A percentile compares a stretch with the other conserved stretches of the same genome.
These are phyloP conservation scores for Rattus rattus DNA, from an alignment of 2,113 vertebrate species.

Conservation along the genomic window DNA sequence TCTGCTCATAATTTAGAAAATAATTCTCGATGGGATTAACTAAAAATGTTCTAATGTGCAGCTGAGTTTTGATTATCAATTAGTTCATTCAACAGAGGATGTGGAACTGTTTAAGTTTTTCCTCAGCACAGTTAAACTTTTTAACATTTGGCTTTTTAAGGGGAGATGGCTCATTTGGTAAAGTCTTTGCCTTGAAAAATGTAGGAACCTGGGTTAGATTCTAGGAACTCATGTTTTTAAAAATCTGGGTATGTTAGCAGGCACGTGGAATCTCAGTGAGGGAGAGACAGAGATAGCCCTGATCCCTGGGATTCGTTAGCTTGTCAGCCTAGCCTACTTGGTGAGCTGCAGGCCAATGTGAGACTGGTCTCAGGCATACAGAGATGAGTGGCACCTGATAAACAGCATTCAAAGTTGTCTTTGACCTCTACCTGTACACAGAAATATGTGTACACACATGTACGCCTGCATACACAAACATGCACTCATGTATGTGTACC, in stretches of 20 bases:
- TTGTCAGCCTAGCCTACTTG: neutral
- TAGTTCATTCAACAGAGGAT: neutral
- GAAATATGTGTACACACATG: neutral
- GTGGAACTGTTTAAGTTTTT: neutral
- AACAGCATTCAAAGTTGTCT: neutral
- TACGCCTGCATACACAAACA: neutral
- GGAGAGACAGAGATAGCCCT: neutral
- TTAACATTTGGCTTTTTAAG: neutral
- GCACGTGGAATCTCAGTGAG: neutral
- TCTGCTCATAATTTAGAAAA: neutral
- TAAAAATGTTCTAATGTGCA: rapidly evolving
- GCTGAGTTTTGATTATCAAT: neutral
- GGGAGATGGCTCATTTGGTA: neutral
- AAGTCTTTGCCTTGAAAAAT: neutral
- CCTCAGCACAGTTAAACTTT: neutral
- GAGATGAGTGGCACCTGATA: neutral
- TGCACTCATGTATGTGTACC: neutral
- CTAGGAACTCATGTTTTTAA: neutral
- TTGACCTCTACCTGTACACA: neutral
- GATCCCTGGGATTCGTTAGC: no score
- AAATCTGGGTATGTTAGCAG: neutral
- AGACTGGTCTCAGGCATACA: neutral
- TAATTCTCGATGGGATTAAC: neutral
- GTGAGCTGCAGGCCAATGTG: neutral
- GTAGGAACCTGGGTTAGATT: neutral